Evolutionary conservation across 2,113 vertebrate species (phyloP).

Genomic region (Nycticebus coucang): DNA sequence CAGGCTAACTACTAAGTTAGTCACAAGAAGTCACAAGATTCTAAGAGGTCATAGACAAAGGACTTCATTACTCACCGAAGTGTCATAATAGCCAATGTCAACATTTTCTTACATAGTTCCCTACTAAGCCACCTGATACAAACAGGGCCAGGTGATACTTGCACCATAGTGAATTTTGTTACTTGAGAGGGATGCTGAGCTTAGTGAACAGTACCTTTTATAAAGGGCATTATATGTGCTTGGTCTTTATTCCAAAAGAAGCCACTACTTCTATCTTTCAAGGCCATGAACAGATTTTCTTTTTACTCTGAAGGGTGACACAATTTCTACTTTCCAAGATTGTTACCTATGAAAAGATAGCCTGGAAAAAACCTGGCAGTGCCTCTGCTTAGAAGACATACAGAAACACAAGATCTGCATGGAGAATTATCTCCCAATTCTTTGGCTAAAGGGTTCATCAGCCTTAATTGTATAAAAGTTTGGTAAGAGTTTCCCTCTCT

Average conservation of each 20-base stretch:
- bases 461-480: not conserved
- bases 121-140: not conserved
- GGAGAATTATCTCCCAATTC: not conserved
- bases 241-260: not conserved
- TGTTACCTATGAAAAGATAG: not conserved
- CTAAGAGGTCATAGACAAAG: not conserved
- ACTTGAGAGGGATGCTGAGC: not conserved
- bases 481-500: not conserved
- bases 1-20: not conserved
- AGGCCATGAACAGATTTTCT: not conserved
- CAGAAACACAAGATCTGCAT: not conserved
- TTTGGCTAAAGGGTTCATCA: too few species aligned
- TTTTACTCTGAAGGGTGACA: not conserved
- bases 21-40: not conserved
- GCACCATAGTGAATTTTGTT: not conserved
- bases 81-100: not conserved
- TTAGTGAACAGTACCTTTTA: not conserved
- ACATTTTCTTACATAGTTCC: not conserved
- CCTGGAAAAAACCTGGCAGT: not conserved
- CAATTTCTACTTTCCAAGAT: not conserved
- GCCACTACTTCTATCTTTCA: not conserved
- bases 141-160: not conserved
- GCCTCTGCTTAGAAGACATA: not conserved
- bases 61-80: not conserved
- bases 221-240: not conserved